Percentiles rank a stretch among this genome's conserved stretches.
These are phyloP conservation scores for Uromys caudimaculatus DNA, from an alignment of 2,797 vertebrate genomes.

Conservation along the genomic window DNA sequence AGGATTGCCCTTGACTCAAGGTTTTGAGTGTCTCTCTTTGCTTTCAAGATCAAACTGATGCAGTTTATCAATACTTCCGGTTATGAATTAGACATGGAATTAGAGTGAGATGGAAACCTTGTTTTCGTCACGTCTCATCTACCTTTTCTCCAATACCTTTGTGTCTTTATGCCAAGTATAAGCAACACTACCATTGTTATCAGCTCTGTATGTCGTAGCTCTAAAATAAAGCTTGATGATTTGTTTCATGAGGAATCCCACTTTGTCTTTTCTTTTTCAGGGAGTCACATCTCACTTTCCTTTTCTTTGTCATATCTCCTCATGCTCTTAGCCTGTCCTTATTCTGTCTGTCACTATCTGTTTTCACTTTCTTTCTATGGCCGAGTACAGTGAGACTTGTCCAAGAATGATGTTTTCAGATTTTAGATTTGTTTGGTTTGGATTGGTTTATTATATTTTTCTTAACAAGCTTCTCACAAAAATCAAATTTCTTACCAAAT, in stretches of 20 bases:
- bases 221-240: neutral
- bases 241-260: neutral
- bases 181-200: neutral
- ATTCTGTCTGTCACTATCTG: neutral
- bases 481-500: neutral
- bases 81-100: constrained; percentile 92
- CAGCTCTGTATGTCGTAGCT: neutral
- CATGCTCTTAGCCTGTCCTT: fast-evolving
- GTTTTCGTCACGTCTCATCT: constrained; percentile 85
- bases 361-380: neutral
- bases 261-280: neutral
- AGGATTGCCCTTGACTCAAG: constrained; percentile 91
- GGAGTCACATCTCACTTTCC: too few relatives aligned
- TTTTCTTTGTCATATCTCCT: too few relatives aligned
- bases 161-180: too few relatives aligned
- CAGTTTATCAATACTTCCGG: constrained; percentile 89
- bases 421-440: neutral
- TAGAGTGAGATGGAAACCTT: constrained; percentile 89
- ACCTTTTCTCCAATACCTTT: neutral
- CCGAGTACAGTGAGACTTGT: neutral
- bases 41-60: constrained; percentile 90
- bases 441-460: neutral
- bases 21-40: constrained; percentile 89
- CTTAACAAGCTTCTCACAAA: neutral
- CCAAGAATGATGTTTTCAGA: neutral